phyloP scores from a whole-genome alignment of 2,797 vertebrate genomes.

The Crocidura indochinensis region DNA sequence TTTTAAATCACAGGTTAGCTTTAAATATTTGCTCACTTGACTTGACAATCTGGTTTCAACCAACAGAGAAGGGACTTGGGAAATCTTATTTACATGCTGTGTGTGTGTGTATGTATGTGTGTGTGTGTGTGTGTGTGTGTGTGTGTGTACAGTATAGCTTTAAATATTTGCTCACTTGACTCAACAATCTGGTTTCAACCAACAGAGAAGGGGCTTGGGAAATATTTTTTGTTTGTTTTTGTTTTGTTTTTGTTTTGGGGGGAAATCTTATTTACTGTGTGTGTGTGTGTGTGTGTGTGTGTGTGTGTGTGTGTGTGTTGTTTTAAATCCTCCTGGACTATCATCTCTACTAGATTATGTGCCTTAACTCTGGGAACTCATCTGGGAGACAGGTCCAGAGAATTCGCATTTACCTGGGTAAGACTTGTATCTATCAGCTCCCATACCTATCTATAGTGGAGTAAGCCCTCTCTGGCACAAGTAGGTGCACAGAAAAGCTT shows the following conservation, averaged over 20 bases:
- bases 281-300: no score
- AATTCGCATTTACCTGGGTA: neutral
- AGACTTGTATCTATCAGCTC: neutral
- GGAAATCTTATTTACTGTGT: no score
- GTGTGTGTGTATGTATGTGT: no score
- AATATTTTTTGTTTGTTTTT: no score
- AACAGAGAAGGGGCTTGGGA: neutral
- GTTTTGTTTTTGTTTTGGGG: no score
- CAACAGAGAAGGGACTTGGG: neutral
- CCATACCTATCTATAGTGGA: neutral
- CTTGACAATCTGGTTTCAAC: conserved; percentile 46
- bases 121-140: no score
- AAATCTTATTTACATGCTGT: no score
- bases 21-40: conserved; percentile 7
- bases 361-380: neutral
- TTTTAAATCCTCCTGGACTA: neutral
- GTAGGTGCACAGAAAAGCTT: neutral
- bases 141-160: neutral
- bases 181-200: conserved; percentile 45
- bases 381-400: neutral
- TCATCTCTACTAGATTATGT: neutral
- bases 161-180: conserved; percentile 2
- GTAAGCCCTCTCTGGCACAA: neutral
- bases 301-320: no score
- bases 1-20: neutral